Conservation (phyloP, 2,797 vertebrate species). For the Lateolabrax maculatus region DNA sequence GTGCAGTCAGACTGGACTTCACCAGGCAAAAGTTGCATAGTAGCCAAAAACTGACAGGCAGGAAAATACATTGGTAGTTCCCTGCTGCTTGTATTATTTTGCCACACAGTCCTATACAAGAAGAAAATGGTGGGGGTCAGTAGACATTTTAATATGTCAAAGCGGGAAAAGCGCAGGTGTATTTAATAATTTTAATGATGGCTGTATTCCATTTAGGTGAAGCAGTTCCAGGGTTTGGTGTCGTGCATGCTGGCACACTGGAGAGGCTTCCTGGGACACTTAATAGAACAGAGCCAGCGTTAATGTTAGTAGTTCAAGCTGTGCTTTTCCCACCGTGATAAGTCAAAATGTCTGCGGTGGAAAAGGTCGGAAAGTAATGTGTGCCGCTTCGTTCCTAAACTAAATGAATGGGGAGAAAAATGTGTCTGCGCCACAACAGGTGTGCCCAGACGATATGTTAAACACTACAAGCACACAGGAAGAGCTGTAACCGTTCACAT, state of each 20-base stretch:
- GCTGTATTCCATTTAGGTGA: neutral
- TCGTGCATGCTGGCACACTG: neutral
- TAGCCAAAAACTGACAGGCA: neutral
- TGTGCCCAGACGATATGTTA: neutral
- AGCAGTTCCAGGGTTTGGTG: neutral
- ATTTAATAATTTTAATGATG: neutral
- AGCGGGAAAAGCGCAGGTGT: neutral
- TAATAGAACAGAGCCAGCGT: neutral
- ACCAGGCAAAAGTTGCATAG: no score
- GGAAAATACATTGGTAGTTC: neutral
- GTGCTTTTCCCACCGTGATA: neutral
- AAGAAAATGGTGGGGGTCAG: no score
- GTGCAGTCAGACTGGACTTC: no score
- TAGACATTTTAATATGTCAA: neutral
- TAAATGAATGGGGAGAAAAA: neutral
- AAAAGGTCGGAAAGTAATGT: neutral
- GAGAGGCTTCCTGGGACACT: neutral
- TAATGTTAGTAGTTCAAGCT: neutral
- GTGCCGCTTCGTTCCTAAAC: neutral
- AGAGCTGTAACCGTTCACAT: neutral
- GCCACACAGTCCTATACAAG: neutral
- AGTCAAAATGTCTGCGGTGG: neutral
- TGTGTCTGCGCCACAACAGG: neutral
- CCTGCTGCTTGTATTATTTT: constrained; percentile 8
- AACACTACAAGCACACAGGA: neutral